phyloP scores from a whole-genome alignment of 2,113 vertebrate species.

The Acanthisitta chloris region DNA sequence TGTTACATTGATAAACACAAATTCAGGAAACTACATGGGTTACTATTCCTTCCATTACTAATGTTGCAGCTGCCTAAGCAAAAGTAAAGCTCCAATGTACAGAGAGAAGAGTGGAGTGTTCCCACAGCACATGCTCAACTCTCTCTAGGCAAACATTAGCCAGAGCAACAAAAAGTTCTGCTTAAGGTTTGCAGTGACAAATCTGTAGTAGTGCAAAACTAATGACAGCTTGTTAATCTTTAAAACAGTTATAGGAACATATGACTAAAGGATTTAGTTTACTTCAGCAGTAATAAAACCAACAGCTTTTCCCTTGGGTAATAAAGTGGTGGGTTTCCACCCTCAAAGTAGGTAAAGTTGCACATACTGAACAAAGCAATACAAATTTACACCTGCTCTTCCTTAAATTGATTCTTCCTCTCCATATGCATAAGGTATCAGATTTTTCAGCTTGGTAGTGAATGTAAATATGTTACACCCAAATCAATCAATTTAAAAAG shows the following conservation, averaged over 20 bases:
- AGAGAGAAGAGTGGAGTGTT: not conserved
- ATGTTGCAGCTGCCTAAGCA: not conserved
- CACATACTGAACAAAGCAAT: not conserved
- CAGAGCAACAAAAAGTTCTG: not conserved
- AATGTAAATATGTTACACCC: not conserved
- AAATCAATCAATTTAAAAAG: not conserved
- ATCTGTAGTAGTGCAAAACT: not conserved
- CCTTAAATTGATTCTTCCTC: not conserved
- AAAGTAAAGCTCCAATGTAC: too few relatives aligned
- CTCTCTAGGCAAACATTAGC: slow-evolving; percentile 25
- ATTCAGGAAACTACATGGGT: not conserved
- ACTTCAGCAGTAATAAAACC: not conserved
- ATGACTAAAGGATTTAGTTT: not conserved
- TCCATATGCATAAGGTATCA: fast-evolving
- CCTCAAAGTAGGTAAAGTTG: not conserved
- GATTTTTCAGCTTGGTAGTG: not conserved
- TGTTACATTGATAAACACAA: not conserved
- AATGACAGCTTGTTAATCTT: not conserved
- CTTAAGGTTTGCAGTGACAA: not conserved
- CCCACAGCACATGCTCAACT: not conserved
- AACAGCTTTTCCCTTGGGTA: not conserved
- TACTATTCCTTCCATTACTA: not conserved
- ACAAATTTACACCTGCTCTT: not conserved
- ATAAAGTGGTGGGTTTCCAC: fast-evolving
- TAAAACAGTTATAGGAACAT: not conserved